Conservation (phyloP, 2,113 vertebrate genomes). For the Marmota flaviventris region DNA sequence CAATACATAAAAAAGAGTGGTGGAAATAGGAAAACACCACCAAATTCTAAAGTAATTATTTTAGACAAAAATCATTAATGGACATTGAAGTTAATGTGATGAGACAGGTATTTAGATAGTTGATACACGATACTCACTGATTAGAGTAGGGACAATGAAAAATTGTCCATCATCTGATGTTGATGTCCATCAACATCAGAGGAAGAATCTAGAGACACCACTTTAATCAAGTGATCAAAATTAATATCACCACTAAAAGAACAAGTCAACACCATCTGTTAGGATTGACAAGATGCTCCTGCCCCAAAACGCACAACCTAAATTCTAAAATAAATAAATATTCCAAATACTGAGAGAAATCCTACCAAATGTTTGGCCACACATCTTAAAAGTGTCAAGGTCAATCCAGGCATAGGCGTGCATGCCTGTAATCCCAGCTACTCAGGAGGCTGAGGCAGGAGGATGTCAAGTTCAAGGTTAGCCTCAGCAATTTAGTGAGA, state of each 20-base stretch:
- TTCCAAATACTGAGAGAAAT: background rate
- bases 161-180: no score
- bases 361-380: background rate
- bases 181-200: no score
- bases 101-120: background rate
- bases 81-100: background rate
- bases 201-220: no score
- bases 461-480: no score
- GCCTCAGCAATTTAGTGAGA: no score
- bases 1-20: background rate
- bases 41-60: background rate
- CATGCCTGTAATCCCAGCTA: no score
- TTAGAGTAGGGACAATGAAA: background rate
- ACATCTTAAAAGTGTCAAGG: background rate
- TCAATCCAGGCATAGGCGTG: no score
- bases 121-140: background rate
- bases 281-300: background rate
- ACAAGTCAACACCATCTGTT: background rate
- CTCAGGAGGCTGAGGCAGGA: no score
- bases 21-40: background rate
- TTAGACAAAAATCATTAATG: background rate
- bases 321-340: background rate
- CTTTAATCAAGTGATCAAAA: background rate
- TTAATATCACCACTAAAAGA: background rate
- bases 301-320: background rate